Evolutionary conservation across 2,888 invertebrate species (phyloP), one percentile per base, ranked within the genome.

Genomic region (Troilus luridus): DNA sequence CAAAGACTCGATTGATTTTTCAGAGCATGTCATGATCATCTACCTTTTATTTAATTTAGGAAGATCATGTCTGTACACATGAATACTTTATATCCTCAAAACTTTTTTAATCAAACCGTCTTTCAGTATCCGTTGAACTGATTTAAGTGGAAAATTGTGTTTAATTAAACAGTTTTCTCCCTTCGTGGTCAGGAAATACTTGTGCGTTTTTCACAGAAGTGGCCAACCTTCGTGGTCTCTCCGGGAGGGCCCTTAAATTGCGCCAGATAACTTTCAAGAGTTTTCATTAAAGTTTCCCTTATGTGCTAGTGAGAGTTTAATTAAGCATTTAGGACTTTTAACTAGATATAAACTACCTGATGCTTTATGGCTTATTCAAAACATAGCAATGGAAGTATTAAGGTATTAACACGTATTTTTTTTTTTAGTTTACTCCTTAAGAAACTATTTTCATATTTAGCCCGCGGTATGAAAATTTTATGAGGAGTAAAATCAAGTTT

Each of bases 81-180:
- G 72, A 77, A 77, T 77, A 17, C 72, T 77, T 41, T 41, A 77
- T 77, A 77, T 19, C 72, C 12, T 0, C 17, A 41, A 77, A 77
- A 77, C 17, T 77, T 77, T 77, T 77, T 77, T 77, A 77, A 77
- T 77, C 72, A 77, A 77, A 77, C 72, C 27, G 27, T 27, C 72
- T 77, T 77, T 17, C 72, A 77, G 72, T 77, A 77, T 27, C 72
- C 72, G 27, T 41, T 77, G 17, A 77, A 41, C 72, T 77, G 72
- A 77, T 77, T 77, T 77, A 77, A 77, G 72, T 41, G 72, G 27
- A 77, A 77, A 77, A 77, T 77, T 77, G 17, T 77, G 72, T 77
- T 41, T 77, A 77, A 77, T 77, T 77, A 77, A 77, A 77, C 27
- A 77, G 72, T 77, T 77, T 77, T 77, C n/a, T 77, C 72, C 24